Percentiles rank a stretch among this genome's conserved stretches.
Evolutionary conservation across 37 sponge, comb jelly and placozoan species (phyloP).

Genomic region (Chondrilla cf. caribensis): DNA sequence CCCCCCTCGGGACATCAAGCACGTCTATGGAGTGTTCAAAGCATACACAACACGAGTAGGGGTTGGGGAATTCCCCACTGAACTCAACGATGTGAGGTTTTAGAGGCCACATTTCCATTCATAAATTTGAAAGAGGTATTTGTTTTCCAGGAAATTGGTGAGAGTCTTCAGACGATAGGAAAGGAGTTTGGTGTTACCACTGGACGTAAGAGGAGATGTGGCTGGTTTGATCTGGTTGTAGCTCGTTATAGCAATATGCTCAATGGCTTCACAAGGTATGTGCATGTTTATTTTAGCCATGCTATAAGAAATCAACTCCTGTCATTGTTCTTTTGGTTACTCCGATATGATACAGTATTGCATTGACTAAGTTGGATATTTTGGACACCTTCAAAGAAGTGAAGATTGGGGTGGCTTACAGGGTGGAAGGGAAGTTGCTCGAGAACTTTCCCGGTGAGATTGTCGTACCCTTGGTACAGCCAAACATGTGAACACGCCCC

Average conservation of each 20-base stretch:
- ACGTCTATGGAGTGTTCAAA: slow-evolving; percentile 87
- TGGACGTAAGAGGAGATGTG: slow-evolving; percentile 91
- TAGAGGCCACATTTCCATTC: neutral
- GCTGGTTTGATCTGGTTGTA: slow-evolving; percentile 96
- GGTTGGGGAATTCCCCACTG: slow-evolving; percentile 90
- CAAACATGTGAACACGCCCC: too few relatives aligned
- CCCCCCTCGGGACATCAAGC: slow-evolving; percentile 64
- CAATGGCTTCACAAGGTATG: slow-evolving; percentile 89
- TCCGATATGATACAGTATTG: too few relatives aligned
- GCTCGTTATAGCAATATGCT: slow-evolving; percentile 81
- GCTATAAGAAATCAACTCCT: neutral
- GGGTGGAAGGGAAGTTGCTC: slow-evolving; percentile 75
- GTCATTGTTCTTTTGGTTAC: neutral
- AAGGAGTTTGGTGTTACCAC: slow-evolving; percentile 97
- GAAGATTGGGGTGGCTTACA: slow-evolving; percentile 87
- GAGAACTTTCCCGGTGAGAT: slow-evolving; percentile 70
- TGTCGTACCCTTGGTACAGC: neutral
- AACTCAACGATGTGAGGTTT: slow-evolving; percentile 67
- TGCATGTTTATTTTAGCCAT: neutral
- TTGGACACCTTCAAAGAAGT: slow-evolving; percentile 93
- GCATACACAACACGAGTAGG: slow-evolving; percentile 99
- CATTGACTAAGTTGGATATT: slow-evolving; percentile 91
- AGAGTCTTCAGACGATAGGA: slow-evolving; percentile 73
- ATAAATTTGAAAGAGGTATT: neutral
- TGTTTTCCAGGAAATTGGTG: slow-evolving; percentile 69